Evolutionary conservation across 2,888 invertebrate genomes (phyloP).

Genomic region (Allophyes oxyacanthae): DNA sequence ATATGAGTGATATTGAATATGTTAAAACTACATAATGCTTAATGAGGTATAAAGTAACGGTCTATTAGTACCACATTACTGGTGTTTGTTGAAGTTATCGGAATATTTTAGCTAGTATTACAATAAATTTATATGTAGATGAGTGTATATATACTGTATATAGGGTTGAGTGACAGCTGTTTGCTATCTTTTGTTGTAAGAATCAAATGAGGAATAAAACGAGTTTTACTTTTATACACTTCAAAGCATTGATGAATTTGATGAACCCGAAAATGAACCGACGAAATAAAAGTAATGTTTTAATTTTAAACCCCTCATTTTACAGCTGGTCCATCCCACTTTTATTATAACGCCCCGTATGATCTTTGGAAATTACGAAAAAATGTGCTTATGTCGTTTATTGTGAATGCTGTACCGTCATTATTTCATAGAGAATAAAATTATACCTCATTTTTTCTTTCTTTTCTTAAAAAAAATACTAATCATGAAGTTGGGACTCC

Average conservation of each 20-base stretch:
- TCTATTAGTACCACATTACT: slow-evolving; percentile 30
- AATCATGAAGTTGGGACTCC: no score
- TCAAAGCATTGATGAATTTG: slow-evolving; percentile 12
- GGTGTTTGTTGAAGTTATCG: slow-evolving; percentile 20
- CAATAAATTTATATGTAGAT: slow-evolving; percentile 18
- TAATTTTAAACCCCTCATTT: slow-evolving; percentile 6
- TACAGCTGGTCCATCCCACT: slow-evolving; percentile 14
- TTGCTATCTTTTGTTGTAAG: slow-evolving; percentile 13
- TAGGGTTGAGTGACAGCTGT: slow-evolving; percentile 17
- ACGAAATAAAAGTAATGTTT: no score
- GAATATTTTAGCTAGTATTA: slow-evolving; percentile 11
- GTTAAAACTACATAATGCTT: slow-evolving; percentile 42
- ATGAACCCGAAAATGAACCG: slow-evolving; percentile 2
- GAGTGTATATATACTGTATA: no score
- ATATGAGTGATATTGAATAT: slow-evolving; percentile 30
- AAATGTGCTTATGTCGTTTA: no score
- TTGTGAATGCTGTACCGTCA: no score
- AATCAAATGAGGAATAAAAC: slow-evolving; percentile 28
- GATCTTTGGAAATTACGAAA: no score
- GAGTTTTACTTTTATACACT: slow-evolving; percentile 8
- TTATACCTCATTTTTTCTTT: no score
- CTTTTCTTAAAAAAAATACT: no score
- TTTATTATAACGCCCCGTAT: no score
- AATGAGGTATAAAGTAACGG: slow-evolving; percentile 46
- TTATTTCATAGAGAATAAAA: no score